Conservation (phyloP, 2,797 vertebrate species). For the Acanthurus leucopareius region DNA sequence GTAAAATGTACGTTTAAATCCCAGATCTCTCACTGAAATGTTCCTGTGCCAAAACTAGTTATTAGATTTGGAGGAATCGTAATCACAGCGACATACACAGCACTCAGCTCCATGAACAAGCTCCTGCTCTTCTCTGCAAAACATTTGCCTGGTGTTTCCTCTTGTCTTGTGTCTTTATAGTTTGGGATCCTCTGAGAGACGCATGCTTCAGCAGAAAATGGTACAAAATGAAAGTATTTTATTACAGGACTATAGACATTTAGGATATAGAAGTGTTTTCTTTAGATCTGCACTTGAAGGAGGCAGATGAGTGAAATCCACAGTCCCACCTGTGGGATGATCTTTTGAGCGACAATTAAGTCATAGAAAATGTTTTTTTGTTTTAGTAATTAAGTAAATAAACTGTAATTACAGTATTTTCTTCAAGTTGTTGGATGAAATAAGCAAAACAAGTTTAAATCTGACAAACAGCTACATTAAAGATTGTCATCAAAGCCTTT, state of each 20-base stretch:
- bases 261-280: neutral
- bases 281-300: neutral
- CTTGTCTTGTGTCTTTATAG: conserved; percentile 7
- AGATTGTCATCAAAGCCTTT: too few species aligned
- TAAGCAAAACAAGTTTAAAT: too few species aligned
- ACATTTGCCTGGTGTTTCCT: neutral
- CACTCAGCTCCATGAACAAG: neutral
- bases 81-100: too few species aligned
- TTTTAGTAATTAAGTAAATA: too few species aligned
- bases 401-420: too few species aligned
- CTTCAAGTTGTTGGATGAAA: too few species aligned
- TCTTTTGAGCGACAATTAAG: neutral
- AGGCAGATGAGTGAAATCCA: neutral
- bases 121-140: neutral
- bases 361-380: neutral
- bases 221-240: neutral
- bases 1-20: neutral
- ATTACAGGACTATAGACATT: neutral
- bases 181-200: conserved; percentile 13
- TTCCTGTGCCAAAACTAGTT: neutral
- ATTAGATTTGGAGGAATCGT: neutral
- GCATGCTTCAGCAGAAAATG: neutral
- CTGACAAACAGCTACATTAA: too few species aligned
- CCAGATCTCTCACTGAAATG: neutral
- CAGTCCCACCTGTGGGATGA: conserved; percentile 4